Evolutionary conservation across 1,140 invertebrate species (phyloP), one percentile per base, ranked within the genome.

Genomic region (Drosophila sulfurigaster): DNA sequence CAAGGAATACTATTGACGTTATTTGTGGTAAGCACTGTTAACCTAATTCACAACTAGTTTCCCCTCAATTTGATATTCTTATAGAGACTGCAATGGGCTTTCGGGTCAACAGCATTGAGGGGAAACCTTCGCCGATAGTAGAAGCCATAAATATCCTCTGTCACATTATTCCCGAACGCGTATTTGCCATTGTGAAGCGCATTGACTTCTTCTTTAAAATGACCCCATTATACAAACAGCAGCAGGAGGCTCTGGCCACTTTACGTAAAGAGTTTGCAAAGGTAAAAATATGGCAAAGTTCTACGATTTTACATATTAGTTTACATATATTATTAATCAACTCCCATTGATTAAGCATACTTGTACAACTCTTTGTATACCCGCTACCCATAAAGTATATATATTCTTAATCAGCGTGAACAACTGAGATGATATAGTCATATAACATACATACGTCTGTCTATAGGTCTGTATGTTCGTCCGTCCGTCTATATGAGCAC

Each of bases 51-150:
- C 35, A 20, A 57, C 56, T 49, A 5, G 11, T 46, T 51, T 56
- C 8, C 5, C 11, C 32, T 1, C 1, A n/a, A 10, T 32, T 4
- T 32, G 8, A 32, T 11, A 60, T 20, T 4, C 1, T 8, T 32
- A 4, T 58, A 83, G 82, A 87, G 58, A 76, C 81, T 16, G 82
- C 82, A 43, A 83, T 87, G 82, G 82, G 82, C 20, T 71, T 59
- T 8, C 65, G 65, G 7, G 69, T 83, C 3, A 83, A 87, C 48
- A 70, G 78, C 25, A 87, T 87, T 57, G 79, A 87, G 66, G 81
- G 77, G 1, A 13, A 58, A 11, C 28, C 57, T 2, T 82, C 72
- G 1, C 35, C 72, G 4, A 77, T 89, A 57, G 77, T 78, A 6
- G 43, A 43, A 6, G 82, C 81, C 28, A 81, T 82, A 3, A 41